Percentiles rank a stretch among this genome's conserved stretches.
Evolutionary conservation across 2,113 vertebrate genomes (phyloP).

Genomic region (Calonectris borealis): DNA sequence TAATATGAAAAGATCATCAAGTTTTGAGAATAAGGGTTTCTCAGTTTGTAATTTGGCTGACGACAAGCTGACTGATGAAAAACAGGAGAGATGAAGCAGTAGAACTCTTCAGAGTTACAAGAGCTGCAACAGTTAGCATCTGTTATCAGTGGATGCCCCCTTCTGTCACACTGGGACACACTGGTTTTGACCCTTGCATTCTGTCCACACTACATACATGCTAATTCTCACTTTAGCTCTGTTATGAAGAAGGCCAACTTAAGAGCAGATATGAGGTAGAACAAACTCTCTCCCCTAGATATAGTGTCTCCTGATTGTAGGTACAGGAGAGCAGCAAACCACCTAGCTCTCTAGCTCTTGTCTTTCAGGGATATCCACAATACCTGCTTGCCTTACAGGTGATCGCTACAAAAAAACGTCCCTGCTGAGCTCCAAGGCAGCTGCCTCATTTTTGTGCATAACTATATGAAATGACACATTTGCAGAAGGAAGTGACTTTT

Average conservation of each 20-base stretch:
- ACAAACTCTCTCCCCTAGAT: neutral
- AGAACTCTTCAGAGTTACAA: neutral
- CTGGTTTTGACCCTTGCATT: neutral
- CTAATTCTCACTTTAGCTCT: neutral
- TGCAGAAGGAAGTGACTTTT: neutral
- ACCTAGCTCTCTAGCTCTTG: neutral
- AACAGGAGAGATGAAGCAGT: neutral
- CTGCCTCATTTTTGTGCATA: neutral
- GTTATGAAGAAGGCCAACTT: neutral
- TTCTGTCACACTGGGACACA: neutral
- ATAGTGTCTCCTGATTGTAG: neutral
- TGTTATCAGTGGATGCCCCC: neutral
- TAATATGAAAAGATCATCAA: neutral
- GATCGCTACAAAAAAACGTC: neutral
- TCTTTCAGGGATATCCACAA: neutral
- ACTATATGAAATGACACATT: neutral
- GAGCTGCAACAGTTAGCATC: neutral
- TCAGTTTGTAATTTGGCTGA: neutral
- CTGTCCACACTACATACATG: neutral
- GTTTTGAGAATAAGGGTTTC: neutral
- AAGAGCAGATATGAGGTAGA: neutral
- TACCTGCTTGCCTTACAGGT: neutral
- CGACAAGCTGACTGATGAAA: neutral
- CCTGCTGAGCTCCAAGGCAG: neutral
- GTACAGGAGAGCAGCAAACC: neutral